phyloP scores from a whole-genome alignment of 2,888 invertebrate species.

The Cremastobaeus sp. region DNA sequence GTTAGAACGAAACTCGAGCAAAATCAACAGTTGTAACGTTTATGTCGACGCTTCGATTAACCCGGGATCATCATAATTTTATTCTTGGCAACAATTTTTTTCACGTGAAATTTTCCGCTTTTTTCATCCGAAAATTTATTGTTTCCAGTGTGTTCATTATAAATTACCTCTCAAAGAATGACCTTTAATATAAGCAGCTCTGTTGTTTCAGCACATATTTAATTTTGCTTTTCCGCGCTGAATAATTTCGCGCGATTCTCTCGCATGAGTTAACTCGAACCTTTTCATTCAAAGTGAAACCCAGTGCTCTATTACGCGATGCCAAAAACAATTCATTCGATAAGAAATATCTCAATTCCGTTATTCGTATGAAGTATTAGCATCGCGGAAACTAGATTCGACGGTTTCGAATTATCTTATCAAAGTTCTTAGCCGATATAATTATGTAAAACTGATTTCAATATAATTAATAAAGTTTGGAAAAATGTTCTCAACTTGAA shows the following conservation, averaged over 20 bases:
- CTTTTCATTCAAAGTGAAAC: neutral
- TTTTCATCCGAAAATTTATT: no score
- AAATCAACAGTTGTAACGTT: no score
- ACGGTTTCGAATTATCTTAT: neutral
- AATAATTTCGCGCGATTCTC: neutral
- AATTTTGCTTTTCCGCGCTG: neutral
- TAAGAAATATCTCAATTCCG: neutral
- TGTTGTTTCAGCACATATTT: constrained; percentile 9
- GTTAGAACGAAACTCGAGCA: no score
- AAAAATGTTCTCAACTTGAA: no score
- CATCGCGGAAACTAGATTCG: neutral
- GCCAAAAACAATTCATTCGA: neutral
- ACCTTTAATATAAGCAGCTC: no score
- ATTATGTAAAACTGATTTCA: neutral
- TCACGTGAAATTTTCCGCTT: no score
- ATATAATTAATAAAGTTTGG: no score
- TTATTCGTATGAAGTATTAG: neutral
- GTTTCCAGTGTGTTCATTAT: no score
- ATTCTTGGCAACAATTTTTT: no score
- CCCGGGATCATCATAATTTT: no score
- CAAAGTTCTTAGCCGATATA: neutral
- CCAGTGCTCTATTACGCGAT: neutral
- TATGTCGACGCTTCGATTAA: no score
- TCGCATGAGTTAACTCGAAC: neutral
- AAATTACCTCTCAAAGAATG: no score